A percentile compares a stretch with the other conserved stretches of the same genome.
phyloP scores from a whole-genome alignment of 2,113 vertebrate genomes.

The Corythoichthys intestinalis region DNA sequence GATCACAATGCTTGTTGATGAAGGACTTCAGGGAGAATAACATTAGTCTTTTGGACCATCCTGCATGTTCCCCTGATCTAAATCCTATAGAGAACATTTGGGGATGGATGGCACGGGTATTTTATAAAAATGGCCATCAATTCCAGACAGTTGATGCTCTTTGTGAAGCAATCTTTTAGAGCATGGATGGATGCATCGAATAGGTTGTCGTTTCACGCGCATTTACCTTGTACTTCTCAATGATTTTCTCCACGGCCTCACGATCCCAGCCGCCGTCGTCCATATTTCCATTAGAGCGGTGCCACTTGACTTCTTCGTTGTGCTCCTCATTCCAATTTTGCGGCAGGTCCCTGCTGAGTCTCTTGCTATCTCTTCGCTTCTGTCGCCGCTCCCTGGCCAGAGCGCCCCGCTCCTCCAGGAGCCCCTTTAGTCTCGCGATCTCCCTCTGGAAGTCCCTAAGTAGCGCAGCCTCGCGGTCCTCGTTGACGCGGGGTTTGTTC shows the following conservation, averaged over 20 bases:
- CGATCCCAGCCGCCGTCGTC: slow-evolving; percentile 86
- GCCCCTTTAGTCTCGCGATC: slow-evolving; percentile 87
- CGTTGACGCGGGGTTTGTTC: slow-evolving; percentile 93
- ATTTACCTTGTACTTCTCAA: slow-evolving; percentile 90
- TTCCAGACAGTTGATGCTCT: no score
- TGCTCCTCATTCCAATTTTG: slow-evolving; percentile 55
- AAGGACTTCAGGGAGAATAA: no score
- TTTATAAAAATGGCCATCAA: no score
- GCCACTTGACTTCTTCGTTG: slow-evolving; percentile 72
- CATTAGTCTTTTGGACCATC: no score
- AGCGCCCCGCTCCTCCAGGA: slow-evolving; percentile 88
- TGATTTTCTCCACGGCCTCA: slow-evolving; percentile 85
- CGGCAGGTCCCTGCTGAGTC: slow-evolving; percentile 61
- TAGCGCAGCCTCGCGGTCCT: slow-evolving; percentile 94
- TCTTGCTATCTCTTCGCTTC: slow-evolving; percentile 78
- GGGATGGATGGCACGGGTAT: no score
- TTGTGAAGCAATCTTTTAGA: no score
- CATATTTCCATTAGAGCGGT: slow-evolving; percentile 81
- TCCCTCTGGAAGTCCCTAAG: slow-evolving; percentile 94
- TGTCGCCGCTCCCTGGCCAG: slow-evolving; percentile 82
- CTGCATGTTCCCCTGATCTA: no score
- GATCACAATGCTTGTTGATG: no score
- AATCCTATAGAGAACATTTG: no score
- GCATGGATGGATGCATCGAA: no score
- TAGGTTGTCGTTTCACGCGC: no score